Evolutionary conservation across 2,888 invertebrate species (phyloP), one percentile per base, ranked within the genome.

Genomic region (Eristalinus aeneus): DNA sequence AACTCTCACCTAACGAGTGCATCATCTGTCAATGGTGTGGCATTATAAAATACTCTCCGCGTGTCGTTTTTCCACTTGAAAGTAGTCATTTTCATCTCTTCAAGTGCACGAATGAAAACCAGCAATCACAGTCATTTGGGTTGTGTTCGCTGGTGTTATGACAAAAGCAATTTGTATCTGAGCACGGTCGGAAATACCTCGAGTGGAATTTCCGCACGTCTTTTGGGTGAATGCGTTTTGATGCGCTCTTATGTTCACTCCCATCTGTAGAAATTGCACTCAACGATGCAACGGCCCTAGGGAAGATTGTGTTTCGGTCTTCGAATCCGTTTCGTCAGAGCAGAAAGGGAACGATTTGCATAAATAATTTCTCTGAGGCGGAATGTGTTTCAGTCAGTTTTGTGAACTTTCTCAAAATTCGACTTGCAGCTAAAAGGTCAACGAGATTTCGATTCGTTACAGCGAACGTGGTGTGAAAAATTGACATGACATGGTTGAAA

Each of bases 1-100:
- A 83, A 83, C 83, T 83, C 84, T 84, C 84, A 75, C 84, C 64
- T 79, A 84, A 75, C 74, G 71, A 84, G 84, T 75, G 74, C 74
- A 75, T 75, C 81, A 75, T 75, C 81, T 69, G 75, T 81, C 81
- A 75, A 71, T 58, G 80, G 64, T 63, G 69, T 64, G 75, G 39
- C 31, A 78, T 72, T 68, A 76, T 53, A 68, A 65, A 65, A 56
- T 27, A 65, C 23, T 36, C 61, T 69, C 36, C 16, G 20, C 22
- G 9, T 65, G 36, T 58, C 58, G n/a, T 22, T 60, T 73, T 73
- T 64, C 58, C 56, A 72, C 76, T 76, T 72, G 39, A 58, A 63
- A 73, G 67, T 23, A 46, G 46, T 84, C 64, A 68, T 69, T 74
- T 69, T 73, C 36, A 63, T 64, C 61, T 20, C 12, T n/a, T 46